Evolutionary conservation across 2,888 invertebrate species (phyloP), one percentile per base, ranked within the genome.

Genomic region (Notodonta dromedarius): DNA sequence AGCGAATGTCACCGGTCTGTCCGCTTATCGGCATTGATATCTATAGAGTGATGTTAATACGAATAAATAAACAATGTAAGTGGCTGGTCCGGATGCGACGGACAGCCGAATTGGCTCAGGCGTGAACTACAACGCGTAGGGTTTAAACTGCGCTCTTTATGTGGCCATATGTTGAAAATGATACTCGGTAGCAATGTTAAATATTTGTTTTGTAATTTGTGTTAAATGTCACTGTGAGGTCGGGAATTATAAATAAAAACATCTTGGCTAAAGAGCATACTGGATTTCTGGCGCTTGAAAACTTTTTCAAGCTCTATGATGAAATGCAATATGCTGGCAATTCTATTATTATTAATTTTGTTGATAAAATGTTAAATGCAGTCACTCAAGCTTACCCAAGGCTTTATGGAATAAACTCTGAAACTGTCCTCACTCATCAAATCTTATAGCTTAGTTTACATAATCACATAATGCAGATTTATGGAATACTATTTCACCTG

Each of bases 1-100:
- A 77, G 75, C 78, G 77, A 83, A 83, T 80, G 83, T 84, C 82
- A 76, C 80, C 67, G 70, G 63, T 68, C 63, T 73, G 74, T 75
- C 72, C 72, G 69, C 69, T 72, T 68, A 77, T 71, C 69, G 73
- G 58, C 56, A 60, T 57, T 56, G 39, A 58, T 61, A 71, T 74
- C 64, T 70, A 50, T 67, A 67, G 62, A 65, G 61, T 61, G 62
- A 64, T 56, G 62, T 59, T 65, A 63, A 67, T 69, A 60, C 62
- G 48, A 59, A 65, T 65, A 67, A 66, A 69, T 67, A 66, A 69
- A 61, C 56, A 69, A 66, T 62, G 13, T 67, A 60, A 66, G 40
- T 59, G 53, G 69, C 57, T 56, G 48, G 12, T 54, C 57, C 12
- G 24, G 57, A n/a, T 50, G 24, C 46, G 16, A 40, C 39, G 55